Conservation (phyloP, 2,113 vertebrate species). For the Protobothrops mucrosquamatus region DNA sequence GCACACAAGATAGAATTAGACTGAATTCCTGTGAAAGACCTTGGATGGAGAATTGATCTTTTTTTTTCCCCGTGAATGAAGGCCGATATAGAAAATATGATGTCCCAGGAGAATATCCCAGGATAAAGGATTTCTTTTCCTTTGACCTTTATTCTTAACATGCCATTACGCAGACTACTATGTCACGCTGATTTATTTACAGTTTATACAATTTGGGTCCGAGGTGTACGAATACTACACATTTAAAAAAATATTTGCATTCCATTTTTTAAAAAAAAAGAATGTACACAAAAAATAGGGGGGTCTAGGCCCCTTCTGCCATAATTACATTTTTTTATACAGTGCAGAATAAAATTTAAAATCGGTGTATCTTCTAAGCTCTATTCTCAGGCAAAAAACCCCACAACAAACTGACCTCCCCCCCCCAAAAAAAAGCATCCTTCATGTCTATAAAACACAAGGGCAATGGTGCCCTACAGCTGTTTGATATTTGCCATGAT, state of each 20-base stretch:
- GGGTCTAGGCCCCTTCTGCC: conserved; percentile 27
- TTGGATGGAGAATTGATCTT: neutral
- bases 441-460: conserved; percentile 76
- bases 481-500: neutral
- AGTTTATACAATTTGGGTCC: conserved; percentile 62
- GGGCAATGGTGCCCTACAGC: conserved; percentile 53
- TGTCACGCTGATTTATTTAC: conserved; percentile 62
- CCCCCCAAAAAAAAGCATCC: conserved; percentile 63
- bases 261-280: conserved; percentile 66
- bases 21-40: neutral
- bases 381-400: conserved; percentile 54
- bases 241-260: conserved; percentile 72
- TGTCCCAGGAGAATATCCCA: neutral
- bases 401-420: neutral
- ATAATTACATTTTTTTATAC: conserved; percentile 82
- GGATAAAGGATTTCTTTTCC: neutral
- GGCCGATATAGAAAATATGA: neutral
- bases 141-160: conserved; percentile 22
- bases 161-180: conserved; percentile 37
- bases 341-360: conserved; percentile 86
- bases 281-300: conserved; percentile 69
- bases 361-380: conserved; percentile 74
- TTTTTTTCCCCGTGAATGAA: neutral
- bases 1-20: neutral
- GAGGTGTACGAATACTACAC: conserved; percentile 80